A percentile compares a stretch with the other conserved stretches of the same genome.
Evolutionary conservation across 2,113 vertebrate genomes (phyloP).

Genomic region (Platanista minor): DNA sequence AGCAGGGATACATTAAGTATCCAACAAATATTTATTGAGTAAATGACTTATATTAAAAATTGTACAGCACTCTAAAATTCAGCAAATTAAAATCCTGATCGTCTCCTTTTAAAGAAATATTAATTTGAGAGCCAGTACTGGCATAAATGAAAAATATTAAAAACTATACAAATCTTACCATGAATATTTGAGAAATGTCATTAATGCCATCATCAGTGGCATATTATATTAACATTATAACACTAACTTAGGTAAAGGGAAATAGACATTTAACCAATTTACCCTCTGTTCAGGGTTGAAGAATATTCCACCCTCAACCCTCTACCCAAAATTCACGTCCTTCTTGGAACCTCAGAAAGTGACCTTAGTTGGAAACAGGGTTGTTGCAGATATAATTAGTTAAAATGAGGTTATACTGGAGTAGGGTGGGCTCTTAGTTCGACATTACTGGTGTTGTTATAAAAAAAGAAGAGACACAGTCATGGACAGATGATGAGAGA

Average conservation of each 20-base stretch:
- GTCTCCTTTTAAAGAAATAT: neutral
- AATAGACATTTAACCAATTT: neutral
- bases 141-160: conserved; percentile 3
- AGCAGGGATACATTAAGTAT: neutral
- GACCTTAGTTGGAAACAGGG: neutral
- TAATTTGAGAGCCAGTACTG: neutral
- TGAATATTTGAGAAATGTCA: neutral
- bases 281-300: neutral
- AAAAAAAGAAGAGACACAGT: neutral
- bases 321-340: neutral
- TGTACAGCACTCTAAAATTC: neutral
- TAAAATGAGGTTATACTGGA: neutral
- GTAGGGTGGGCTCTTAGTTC: neutral
- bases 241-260: neutral
- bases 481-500: neutral
- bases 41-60: neutral
- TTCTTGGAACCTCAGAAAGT: neutral
- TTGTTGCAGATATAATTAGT: neutral
- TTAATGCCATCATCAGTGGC: neutral
- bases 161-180: neutral
- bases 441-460: neutral
- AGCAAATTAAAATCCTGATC: neutral
- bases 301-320: neutral
- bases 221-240: neutral
- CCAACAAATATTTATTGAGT: neutral